Evolutionary conservation across 2,797 vertebrate genomes (phyloP).

Genomic region (Macropodus opercularis): DNA sequence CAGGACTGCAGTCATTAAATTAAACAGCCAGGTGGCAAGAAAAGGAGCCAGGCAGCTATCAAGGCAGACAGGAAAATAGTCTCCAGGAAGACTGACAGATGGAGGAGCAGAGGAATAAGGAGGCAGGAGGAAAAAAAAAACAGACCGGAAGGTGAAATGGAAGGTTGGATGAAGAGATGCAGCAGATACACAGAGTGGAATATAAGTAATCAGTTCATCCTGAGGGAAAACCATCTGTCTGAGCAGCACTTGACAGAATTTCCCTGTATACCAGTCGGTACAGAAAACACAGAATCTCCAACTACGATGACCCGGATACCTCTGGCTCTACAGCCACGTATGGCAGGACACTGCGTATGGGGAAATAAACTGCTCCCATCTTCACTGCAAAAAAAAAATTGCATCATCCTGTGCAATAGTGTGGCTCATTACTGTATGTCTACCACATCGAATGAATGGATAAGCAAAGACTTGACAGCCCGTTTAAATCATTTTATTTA

Average conservation of each 20-base stretch:
- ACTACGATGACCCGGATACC: neutral
- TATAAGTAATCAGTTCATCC: conserved; percentile 9
- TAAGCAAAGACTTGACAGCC: too few relatives aligned
- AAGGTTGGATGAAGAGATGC: conserved; percentile 16
- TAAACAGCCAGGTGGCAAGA: conserved; percentile 61
- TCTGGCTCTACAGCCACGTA: neutral
- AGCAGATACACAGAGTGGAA: conserved; percentile 10
- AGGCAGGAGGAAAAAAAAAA: conserved; percentile 42
- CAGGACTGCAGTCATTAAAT: conserved; percentile 62
- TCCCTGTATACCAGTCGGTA: neutral
- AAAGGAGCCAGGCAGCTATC: conserved; percentile 63
- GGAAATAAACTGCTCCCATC: too few relatives aligned
- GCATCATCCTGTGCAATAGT: neutral
- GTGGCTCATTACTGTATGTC: neutral
- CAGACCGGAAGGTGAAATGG: conserved; percentile 45
- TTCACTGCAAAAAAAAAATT: neutral
- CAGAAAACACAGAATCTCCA: neutral
- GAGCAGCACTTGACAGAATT: conserved; percentile 6
- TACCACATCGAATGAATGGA: neutral
- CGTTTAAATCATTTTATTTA: neutral
- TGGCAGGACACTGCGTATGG: neutral
- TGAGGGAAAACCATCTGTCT: conserved; percentile 6
- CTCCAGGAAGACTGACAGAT: conserved; percentile 64
- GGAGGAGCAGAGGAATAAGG: conserved; percentile 45
- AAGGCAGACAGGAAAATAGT: conserved; percentile 51